Evolutionary conservation across 2,888 invertebrate genomes (phyloP).

Genomic region (Sminthurinus aureus): DNA sequence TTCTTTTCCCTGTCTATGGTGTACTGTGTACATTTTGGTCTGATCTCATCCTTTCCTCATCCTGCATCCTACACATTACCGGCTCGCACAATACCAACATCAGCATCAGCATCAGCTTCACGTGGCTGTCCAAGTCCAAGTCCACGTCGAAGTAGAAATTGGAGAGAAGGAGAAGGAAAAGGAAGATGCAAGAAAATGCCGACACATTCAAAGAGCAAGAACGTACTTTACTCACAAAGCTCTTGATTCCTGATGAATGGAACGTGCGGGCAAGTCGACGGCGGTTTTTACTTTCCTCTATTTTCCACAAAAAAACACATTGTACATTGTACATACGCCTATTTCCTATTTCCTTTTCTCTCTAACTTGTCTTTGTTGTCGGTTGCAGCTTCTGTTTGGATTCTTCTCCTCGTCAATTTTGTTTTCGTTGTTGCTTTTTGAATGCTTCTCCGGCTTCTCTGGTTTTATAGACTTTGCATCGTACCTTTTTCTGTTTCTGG

Average conservation of each 20-base stretch:
- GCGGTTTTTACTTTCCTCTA: not conserved
- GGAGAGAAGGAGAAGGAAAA: too few relatives aligned
- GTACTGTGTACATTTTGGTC: too few relatives aligned
- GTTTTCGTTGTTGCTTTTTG: not conserved
- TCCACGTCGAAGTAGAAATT: too few relatives aligned
- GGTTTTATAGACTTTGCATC: too few relatives aligned
- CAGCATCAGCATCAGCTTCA: too few relatives aligned
- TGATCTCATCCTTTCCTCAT: not conserved
- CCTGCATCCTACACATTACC: constrained; percentile 12
- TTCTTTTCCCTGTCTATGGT: too few relatives aligned
- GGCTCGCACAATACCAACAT: not conserved
- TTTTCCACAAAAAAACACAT: not conserved
- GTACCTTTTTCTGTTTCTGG: too few relatives aligned
- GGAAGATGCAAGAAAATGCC: constrained; percentile 2
- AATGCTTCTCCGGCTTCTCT: not conserved
- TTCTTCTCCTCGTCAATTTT: not conserved
- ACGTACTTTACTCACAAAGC: not conserved
- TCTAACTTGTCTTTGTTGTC: not conserved
- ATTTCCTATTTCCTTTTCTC: not conserved
- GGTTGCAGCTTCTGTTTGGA: not conserved
- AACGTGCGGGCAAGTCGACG: not conserved
- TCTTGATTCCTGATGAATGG: constrained; percentile 28
- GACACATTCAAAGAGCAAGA: not conserved
- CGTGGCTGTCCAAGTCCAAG: too few relatives aligned
- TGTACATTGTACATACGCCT: not conserved